Evolutionary conservation across 2,888 invertebrate genomes (phyloP).

Genomic region (Criorhina ranunculi): DNA sequence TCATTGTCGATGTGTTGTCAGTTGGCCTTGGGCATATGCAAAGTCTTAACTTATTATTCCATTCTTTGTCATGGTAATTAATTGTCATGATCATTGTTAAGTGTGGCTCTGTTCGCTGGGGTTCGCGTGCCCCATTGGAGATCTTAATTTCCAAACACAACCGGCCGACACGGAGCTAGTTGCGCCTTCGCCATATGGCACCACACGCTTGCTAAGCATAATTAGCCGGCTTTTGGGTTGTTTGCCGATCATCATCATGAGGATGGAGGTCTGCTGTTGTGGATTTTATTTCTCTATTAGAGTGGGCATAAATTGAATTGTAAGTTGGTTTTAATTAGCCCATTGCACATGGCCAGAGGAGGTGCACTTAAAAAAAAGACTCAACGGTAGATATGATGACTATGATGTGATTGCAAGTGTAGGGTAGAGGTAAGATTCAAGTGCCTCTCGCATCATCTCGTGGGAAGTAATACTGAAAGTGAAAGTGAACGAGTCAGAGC

Average conservation of each 20-base stretch:
- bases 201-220: slow-evolving; percentile 11
- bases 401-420: neutral
- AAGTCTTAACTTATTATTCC: slow-evolving; percentile 39
- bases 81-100: slow-evolving; percentile 48
- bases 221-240: slow-evolving; percentile 17
- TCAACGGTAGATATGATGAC: neutral
- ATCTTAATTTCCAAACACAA: slow-evolving; percentile 32
- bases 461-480: neutral
- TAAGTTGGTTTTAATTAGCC: slow-evolving; percentile 53
- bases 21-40: slow-evolving; percentile 59
- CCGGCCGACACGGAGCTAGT: slow-evolving; percentile 7
- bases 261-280: slow-evolving; percentile 31
- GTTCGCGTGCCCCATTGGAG: slow-evolving; percentile 47
- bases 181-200: slow-evolving; percentile 24
- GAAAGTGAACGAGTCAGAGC: neutral
- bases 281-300: slow-evolving; percentile 18
- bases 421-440: neutral
- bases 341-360: slow-evolving; percentile 14
- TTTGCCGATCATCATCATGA: slow-evolving; percentile 9
- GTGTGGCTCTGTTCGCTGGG: slow-evolving; percentile 25
- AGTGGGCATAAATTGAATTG: slow-evolving; percentile 58
- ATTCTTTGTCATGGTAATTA: slow-evolving; percentile 70
- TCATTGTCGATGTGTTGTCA: slow-evolving; percentile 8
- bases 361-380: slow-evolving; percentile 3
- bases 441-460: neutral